phyloP scores from a whole-genome alignment of 2,113 vertebrate species.

The Ceuthmochares aereus region DNA sequence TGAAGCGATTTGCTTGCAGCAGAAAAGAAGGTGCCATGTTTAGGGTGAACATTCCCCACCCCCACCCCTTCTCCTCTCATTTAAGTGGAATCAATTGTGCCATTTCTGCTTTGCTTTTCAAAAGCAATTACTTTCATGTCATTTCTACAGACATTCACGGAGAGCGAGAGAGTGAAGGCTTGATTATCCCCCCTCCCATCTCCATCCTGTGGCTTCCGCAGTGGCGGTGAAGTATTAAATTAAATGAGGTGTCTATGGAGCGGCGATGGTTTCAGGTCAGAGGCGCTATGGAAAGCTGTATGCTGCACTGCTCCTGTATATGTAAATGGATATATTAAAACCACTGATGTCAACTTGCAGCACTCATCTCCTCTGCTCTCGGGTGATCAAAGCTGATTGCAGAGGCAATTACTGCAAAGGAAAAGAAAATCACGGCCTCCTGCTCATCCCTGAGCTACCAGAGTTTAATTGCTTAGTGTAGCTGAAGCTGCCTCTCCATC shows the following conservation, averaged over 20 bases:
- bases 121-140: conserved; percentile 93
- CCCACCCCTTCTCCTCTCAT: conserved; percentile 73
- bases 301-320: conserved; percentile 71
- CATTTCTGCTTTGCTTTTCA: conserved; percentile 88
- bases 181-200: conserved; percentile 89
- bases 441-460: conserved; percentile 80
- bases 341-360: conserved; percentile 82
- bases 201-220: conserved; percentile 80
- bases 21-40: conserved; percentile 70
- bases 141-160: conserved; percentile 90
- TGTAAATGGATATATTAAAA: conserved; percentile 83
- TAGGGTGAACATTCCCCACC: conserved; percentile 74
- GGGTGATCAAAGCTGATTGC: conserved; percentile 86
- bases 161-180: conserved; percentile 78
- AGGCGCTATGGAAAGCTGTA: conserved; percentile 72
- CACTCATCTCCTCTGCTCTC: conserved; percentile 78
- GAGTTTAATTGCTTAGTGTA: conserved; percentile 92
- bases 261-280: conserved; percentile 85
- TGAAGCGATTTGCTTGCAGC: neutral
- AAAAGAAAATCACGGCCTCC: conserved; percentile 79
- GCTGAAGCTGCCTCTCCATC: conserved; percentile 78
- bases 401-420: conserved; percentile 85
- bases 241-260: conserved; percentile 93
- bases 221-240: conserved; percentile 90
- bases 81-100: conserved; percentile 89